Conservation (phyloP, 1,140 invertebrate genomes). For the Calliphora vicina region DNA sequence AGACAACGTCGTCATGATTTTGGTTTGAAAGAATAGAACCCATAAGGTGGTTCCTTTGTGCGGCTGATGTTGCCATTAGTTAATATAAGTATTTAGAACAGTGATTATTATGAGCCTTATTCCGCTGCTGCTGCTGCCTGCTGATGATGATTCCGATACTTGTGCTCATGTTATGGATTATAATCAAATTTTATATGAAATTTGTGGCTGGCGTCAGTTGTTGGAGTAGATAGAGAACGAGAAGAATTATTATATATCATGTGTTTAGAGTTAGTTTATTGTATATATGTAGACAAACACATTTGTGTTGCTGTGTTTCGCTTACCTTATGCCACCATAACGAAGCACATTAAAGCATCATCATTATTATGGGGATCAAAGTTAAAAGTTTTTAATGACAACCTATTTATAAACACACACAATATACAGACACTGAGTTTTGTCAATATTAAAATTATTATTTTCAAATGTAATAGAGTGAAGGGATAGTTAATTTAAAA, state of each 20-base stretch:
- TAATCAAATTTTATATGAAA: background rate
- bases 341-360: constrained; percentile 29
- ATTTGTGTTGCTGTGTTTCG: background rate
- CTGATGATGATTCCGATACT: constrained; percentile 1
- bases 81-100: background rate
- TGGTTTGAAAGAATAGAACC: background rate
- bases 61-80: background rate
- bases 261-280: background rate
- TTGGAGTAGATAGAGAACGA: background rate
- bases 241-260: background rate
- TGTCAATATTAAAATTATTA: background rate
- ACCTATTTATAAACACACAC: constrained; percentile 21
- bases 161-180: background rate
- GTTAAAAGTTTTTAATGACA: constrained; percentile 31
- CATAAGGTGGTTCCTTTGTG: background rate
- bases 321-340: constrained; percentile 28
- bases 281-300: no score
- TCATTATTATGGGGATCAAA: constrained; percentile 24
- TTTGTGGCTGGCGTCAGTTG: constrained; percentile 10
- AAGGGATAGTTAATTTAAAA: no score
- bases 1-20: background rate
- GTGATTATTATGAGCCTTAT: background rate
- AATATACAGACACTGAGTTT: background rate
- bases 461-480: background rate
- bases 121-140: background rate